Conservation (phyloP, 2,113 vertebrate species). For the Thinocorus orbignyianus region DNA sequence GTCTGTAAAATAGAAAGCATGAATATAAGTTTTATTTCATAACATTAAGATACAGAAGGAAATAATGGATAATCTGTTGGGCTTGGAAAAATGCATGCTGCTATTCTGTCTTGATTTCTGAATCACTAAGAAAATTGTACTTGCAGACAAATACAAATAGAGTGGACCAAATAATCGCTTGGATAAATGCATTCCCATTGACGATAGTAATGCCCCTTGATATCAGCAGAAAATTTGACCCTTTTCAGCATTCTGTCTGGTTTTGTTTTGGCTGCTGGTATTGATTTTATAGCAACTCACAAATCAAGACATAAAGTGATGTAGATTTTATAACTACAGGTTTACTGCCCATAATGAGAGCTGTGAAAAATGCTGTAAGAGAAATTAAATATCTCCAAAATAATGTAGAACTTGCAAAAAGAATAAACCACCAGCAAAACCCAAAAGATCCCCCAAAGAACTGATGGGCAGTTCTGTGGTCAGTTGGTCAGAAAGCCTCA, state of each 20-base stretch:
- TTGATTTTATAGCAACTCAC: neutral
- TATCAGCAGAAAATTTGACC: neutral
- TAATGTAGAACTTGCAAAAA: neutral
- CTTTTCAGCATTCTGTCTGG: neutral
- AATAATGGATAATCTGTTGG: neutral
- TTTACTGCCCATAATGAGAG: neutral
- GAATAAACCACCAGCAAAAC: neutral
- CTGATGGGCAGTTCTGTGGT: neutral
- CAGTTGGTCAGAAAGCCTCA: neutral
- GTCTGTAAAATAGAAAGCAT: neutral
- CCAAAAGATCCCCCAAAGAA: neutral
- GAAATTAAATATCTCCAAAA: neutral
- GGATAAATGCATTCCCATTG: neutral
- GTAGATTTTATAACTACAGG: neutral
- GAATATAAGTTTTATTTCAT: neutral
- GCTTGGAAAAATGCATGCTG: neutral
- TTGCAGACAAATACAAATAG: neutral
- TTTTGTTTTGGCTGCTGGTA: neutral
- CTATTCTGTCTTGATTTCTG: neutral
- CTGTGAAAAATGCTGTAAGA: neutral
- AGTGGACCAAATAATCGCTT: neutral
- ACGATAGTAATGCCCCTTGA: neutral
- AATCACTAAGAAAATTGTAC: neutral
- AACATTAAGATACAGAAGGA: neutral
- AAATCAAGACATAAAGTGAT: neutral